phyloP scores from a whole-genome alignment of 2,888 invertebrate genomes.

The Saturnia japonica region DNA sequence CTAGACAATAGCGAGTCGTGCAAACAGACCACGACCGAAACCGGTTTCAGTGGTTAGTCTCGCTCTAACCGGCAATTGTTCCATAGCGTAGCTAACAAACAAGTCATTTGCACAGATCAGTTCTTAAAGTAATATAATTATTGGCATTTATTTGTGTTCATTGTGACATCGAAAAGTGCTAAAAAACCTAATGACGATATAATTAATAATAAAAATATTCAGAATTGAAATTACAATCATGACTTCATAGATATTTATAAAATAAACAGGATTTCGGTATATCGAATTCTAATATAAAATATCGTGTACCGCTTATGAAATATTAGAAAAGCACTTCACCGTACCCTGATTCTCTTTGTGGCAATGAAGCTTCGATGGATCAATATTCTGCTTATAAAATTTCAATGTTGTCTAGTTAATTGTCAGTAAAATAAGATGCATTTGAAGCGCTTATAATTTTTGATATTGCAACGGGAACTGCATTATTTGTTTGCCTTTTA shows the following conservation, averaged over 20 bases:
- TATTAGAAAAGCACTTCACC: not conserved
- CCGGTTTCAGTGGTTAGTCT: slow-evolving; percentile 53
- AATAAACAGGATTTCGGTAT: too few species aligned
- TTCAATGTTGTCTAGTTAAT: not conserved
- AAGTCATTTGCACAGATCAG: not conserved
- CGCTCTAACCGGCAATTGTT: slow-evolving; percentile 17
- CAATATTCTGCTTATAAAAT: not conserved
- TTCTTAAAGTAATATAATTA: not conserved
- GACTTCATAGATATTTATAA: not conserved
- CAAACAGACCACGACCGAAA: slow-evolving; percentile 61
- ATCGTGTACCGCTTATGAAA: too few species aligned
- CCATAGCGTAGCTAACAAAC: slow-evolving; percentile 4
- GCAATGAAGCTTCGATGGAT: not conserved
- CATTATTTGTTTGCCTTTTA: not conserved
- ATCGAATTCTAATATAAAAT: too few species aligned
- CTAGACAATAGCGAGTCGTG: slow-evolving; percentile 66
- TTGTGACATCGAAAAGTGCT: not conserved
- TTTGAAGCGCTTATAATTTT: not conserved
- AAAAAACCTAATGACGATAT: not conserved
- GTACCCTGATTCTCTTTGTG: not conserved
- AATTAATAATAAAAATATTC: not conserved
- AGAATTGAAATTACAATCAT: too few species aligned
- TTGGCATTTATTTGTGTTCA: not conserved
- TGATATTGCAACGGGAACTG: not conserved
- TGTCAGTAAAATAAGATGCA: not conserved